Conservation (phyloP, 2,113 vertebrate species). For the Atrichornis clamosus region DNA sequence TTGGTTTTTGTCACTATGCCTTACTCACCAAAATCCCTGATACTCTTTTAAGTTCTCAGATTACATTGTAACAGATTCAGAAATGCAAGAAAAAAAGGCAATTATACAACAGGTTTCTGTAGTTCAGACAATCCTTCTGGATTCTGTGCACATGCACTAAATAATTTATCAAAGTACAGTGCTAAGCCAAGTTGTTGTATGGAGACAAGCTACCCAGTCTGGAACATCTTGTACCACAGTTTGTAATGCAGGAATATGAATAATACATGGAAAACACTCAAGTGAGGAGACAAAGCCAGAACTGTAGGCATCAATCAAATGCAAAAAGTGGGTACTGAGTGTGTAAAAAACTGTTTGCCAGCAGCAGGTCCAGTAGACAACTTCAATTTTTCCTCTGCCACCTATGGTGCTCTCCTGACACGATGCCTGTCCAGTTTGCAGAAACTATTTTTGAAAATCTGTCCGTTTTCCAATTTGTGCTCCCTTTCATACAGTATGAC, state of each 20-base stretch:
- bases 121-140: constrained; percentile 8
- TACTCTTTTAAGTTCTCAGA: background rate
- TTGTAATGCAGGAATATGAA: constrained; percentile 6
- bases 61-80: background rate
- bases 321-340: background rate
- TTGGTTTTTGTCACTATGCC: background rate
- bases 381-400: background rate
- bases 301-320: background rate
- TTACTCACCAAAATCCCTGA: background rate
- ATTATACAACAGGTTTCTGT: background rate
- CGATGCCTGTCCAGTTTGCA: background rate
- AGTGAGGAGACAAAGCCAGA: constrained; percentile 10
- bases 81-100: background rate
- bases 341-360: background rate
- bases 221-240: constrained; percentile 41
- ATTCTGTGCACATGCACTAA: background rate
- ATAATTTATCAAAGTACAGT: constrained; percentile 15
- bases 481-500: background rate
- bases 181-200: constrained; percentile 7
- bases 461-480: background rate
- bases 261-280: constrained; percentile 16
- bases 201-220: constrained; percentile 37
- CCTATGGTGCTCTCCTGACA: background rate
- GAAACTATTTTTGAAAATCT: background rate
- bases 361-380: background rate